Evolutionary conservation across 2,888 invertebrate genomes (phyloP), one percentile per base, ranked within the genome.

Genomic region (Antheraea yamamai): DNA sequence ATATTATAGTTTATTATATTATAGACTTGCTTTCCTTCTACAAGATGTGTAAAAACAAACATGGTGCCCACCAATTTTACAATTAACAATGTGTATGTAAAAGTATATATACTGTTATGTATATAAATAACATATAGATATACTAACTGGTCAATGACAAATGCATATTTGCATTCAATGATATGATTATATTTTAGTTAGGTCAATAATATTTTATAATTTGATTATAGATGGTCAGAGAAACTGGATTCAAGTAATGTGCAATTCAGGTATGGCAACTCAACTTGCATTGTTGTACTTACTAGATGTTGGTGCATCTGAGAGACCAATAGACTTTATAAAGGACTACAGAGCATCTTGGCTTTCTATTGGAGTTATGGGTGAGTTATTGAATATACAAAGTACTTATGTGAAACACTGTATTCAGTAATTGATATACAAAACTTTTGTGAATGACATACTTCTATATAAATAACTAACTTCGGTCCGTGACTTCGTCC

Each of bases 171-270:
- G 23, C n/a, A n/a, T 23, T n/a, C 12, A 47, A 47, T 12, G 12
- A 12, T 47, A 12, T 47, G 10, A 23, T 61, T 52, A 52, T 52
- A 16, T 18, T 52, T 52, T 58, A 7, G n/a, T 8, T 8, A 58
- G n/a, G 26, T 66, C 30, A 30, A 47, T 74, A 39, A 74, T 4
- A 30, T 23, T 52, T 73, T 20, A 20, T 68, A 14, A 72, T 55
- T 35, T 47, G 39, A 66, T 87, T 91, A n/a, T 82, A 96, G 97
- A 98, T 83, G 98, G 98, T 0, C 97, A 97, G 88, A 95, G 98
- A 78, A 98, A 97, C 88, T 98, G 98, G 98, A 93, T 98, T 20
- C 98, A 98, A 91, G 98, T 98, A 10, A 88, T 98, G 0, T 98
- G 98, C 87, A 98, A 98, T 92, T 97, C 96, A 1, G 98, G 98